Evolutionary conservation across 2,113 vertebrate species (phyloP), one percentile per base, ranked within the genome.

Genomic region (Parotia lawesii): DNA sequence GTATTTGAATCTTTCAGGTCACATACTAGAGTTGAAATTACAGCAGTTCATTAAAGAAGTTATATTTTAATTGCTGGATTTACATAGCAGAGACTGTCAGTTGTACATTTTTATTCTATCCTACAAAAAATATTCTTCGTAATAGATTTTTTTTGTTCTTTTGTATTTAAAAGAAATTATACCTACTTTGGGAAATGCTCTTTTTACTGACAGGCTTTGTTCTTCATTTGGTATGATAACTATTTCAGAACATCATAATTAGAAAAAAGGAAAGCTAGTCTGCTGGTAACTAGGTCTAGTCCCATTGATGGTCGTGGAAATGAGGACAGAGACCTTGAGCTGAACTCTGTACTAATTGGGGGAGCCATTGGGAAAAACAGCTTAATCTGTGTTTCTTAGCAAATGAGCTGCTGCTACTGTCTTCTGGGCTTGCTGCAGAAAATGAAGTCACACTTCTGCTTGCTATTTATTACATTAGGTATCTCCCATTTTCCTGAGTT

Each of bases 291-390:
- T 75, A 73, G 82, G n/a, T 90, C 64, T 64, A 51, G 42, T 78
- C 54, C 54, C 25, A 57, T 47, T 91, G 64, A 86, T 75, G 81
- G 45, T 57, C 18, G 15, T 88, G 47, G 75, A 95, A 95, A 96
- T 50, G 58, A 95, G 88, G 80, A 83, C 87, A 70, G 70, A 79
- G 89, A 70, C 84, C 92, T 94, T 92, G 38, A 87, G 19, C 54
- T 96, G 94, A 95, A 90, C 78, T 93, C 48, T 65, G 11, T 75
- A 54, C 89, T 95, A 93, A 92, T 72, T 93, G 73, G 60, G 65
- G 66, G 29, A 79, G 38, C 60, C 57, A 58, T n/a, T 96, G 72
- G 51, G 93, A 82, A 80, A 20, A 93, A 37, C 62, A 72, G 57
- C n/a, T 70, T 81, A 79, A 35, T 91, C 44, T 44, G 17, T 89